phyloP scores from a whole-genome alignment of 2,888 invertebrate genomes.

The Stenotaenia linearis region DNA sequence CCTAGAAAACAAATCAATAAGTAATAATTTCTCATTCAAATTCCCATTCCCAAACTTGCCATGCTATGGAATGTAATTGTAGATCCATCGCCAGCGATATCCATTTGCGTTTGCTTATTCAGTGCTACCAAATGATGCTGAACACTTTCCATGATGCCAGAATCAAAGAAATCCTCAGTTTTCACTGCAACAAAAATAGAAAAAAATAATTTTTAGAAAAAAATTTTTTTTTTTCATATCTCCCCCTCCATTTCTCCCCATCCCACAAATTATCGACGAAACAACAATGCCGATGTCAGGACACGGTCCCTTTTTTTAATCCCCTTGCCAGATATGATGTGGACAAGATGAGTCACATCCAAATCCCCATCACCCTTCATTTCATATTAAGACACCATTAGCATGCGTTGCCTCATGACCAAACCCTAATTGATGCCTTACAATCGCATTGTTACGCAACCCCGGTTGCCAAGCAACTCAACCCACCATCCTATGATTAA shows the following conservation, averaged over 20 bases:
- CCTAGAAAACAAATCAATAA: conserved; percentile 47
- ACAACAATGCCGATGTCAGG: not conserved
- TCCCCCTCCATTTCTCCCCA: not conserved
- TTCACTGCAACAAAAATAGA: conserved; percentile 63
- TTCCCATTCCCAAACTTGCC: too few species aligned
- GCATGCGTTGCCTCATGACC: conserved; percentile 24
- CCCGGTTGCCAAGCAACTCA: not conserved
- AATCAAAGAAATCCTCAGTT: conserved; percentile 89
- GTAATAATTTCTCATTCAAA: too few species aligned
- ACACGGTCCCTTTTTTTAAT: conserved; percentile 9
- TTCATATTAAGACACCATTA: conserved; percentile 26
- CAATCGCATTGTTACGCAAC: conserved; percentile 24
- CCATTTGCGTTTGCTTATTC: conserved; percentile 45
- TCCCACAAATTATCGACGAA: not conserved
- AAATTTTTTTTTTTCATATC: not conserved
- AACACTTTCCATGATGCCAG: conserved; percentile 85
- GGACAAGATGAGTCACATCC: conserved; percentile 1
- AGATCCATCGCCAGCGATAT: conserved; percentile 43
- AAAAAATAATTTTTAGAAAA: not conserved
- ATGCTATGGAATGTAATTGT: conserved; percentile 47
- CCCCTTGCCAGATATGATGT: conserved; percentile 12
- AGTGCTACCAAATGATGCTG: conserved; percentile 68
- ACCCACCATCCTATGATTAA: conserved; percentile 9
- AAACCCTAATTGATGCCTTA: conserved; percentile 26
- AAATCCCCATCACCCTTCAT: not conserved